These are phyloP conservation scores for Brenthis hecate DNA, from an alignment of 2,888 invertebrate species.

Conservation along the genomic window DNA sequence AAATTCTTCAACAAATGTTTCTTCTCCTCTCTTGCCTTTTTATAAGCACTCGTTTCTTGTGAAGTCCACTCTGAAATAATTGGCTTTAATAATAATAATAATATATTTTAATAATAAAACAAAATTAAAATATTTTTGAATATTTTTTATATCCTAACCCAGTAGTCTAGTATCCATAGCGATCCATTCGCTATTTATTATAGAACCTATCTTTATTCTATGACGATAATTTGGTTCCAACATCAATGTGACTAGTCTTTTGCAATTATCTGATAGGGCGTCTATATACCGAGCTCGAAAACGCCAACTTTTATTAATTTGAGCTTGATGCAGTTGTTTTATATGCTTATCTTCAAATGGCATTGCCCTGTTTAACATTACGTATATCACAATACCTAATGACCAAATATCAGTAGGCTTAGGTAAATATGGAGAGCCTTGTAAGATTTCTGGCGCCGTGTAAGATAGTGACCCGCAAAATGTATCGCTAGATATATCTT, in stretches of 20 bases:
- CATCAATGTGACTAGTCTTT: constrained; percentile 83
- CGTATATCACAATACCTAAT: constrained; percentile 89
- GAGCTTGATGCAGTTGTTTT: constrained; percentile 84
- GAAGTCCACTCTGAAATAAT: constrained; percentile 65
- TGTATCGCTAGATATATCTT: constrained; percentile 86
- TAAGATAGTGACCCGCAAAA: constrained; percentile 94
- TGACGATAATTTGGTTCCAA: constrained; percentile 85
- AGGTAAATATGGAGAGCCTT: constrained; percentile 87
- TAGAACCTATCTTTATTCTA: constrained; percentile 83
- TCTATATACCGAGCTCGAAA: constrained; percentile 85
- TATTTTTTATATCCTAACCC: constrained; percentile 49
- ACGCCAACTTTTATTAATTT: constrained; percentile 84
- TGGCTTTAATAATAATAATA: background rate
- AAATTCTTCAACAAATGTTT: constrained; percentile 49
- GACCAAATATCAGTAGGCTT: constrained; percentile 92
- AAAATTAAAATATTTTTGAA: background rate
- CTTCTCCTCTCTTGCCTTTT: constrained; percentile 68
- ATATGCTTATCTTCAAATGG: constrained; percentile 91
- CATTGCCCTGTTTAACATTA: constrained; percentile 92
- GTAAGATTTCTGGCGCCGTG: constrained; percentile 93
- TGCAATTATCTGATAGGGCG: constrained; percentile 82
- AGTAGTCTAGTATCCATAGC: constrained; percentile 84
- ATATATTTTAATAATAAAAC: background rate
- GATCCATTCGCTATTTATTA: constrained; percentile 84
- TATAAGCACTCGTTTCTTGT: constrained; percentile 66